phyloP scores from a whole-genome alignment of 1,140 invertebrate species.

The Epicauta chinensis region DNA sequence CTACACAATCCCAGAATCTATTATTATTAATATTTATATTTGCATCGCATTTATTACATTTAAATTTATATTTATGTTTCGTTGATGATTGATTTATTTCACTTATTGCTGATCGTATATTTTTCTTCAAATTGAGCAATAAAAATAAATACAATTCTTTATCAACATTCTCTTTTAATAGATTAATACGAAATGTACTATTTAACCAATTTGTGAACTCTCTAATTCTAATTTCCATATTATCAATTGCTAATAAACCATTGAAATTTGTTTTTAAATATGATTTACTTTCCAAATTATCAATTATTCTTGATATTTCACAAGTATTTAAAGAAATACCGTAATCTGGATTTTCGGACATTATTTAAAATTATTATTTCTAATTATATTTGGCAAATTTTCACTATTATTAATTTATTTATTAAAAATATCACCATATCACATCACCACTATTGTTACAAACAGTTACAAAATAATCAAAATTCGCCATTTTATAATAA shows the following conservation, averaged over 20 bases:
- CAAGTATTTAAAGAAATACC: background rate
- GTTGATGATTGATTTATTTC: conserved; percentile 16
- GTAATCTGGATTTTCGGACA: conserved; percentile 2
- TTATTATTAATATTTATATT: conserved; percentile 14
- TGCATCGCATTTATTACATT: conserved; percentile 23
- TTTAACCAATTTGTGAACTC: conserved; percentile 25
- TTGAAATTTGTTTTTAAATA: background rate
- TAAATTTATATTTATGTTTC: conserved; percentile 8
- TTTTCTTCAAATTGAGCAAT: conserved; percentile 21
- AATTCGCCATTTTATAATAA: too few species aligned
- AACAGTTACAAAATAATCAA: too few species aligned
- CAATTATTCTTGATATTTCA: background rate
- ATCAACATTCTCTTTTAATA: conserved; percentile 11
- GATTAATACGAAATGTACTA: conserved; percentile 11
- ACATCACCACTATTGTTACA: too few species aligned
- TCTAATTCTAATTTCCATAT: conserved; percentile 13
- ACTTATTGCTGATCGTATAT: conserved; percentile 14
- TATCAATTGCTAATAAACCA: background rate
- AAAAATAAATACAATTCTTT: conserved; percentile 16
- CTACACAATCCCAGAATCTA: conserved; percentile 23
- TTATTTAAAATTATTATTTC: background rate
- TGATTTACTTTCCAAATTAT: conserved; percentile 5
- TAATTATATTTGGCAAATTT: too few species aligned
- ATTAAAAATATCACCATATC: too few species aligned
- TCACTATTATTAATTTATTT: too few species aligned